Base-by-base conservation (phyloP, 2,113 vertebrate species). In the Phrynosoma platyrhinos region DNA sequence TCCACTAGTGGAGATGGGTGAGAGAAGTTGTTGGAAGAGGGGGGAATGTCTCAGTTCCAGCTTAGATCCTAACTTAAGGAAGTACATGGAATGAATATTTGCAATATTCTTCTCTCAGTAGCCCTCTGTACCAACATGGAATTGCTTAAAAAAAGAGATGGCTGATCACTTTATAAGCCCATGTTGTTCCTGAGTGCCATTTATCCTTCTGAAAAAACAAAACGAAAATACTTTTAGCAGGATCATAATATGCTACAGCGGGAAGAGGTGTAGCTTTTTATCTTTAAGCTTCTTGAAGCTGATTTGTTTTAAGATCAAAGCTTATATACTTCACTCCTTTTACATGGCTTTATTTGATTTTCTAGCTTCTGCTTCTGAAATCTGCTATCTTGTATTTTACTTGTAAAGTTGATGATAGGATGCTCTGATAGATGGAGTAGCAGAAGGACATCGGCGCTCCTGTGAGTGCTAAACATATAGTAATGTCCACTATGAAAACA, bases 391-490 rank as follows among this genome's bases (percentile, higher is more conserved):
- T 42, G 74, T 42, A 23, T 77, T 23, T 40, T 47, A 40, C 23
- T 42, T 40, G 8, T 47, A 23, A 76, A 42, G 6, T 25, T 4
- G 40, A 77, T 58, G 52, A 20, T 18, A 55, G 40, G 20, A 76
- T 40, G 36, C 32, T 21, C 74, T 42, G 5, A 18, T 20, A 76
- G 8, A 20, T 21, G 23, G 14, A 76, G 32, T 23, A 21, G 32
- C 42, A 79, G 55, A 89, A 87, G 79, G 78, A 93, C 77, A 77
- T 2, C 0, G 86, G 90, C 87, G 68, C 58, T 83, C 86, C 53
- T 87, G 13, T 76, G 89, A 21, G 21, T 84, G 69, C 93, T 80
- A 93, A 36, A 87, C 84, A 84, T 87, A 68, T 55, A 47, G 72
- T 90, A 90, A 74, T 80, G 2, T 2, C 32, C 16, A 16, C 47